These are phyloP conservation scores for Epizoanthus stellaris DNA, from an alignment of 92 coral and sea anemone species.

Conservation along the genomic window DNA sequence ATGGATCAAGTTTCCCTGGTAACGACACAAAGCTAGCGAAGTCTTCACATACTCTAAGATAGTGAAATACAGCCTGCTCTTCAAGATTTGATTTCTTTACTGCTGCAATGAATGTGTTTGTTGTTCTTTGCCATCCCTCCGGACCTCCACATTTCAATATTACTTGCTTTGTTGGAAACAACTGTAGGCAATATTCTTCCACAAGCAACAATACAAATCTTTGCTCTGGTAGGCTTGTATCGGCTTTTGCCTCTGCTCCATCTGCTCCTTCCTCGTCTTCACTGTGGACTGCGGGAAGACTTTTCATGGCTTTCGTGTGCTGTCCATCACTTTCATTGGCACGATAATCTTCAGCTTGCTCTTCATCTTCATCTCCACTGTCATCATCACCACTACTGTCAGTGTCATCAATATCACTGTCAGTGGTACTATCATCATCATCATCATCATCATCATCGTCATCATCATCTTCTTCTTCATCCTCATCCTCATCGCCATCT, in stretches of 20 bases:
- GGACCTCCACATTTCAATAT: conserved; percentile 55
- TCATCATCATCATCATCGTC: background rate
- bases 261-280: too few relatives aligned
- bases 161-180: conserved; percentile 73
- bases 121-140: conserved; percentile 68
- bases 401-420: background rate
- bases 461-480: background rate
- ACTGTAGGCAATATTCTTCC: conserved; percentile 50
- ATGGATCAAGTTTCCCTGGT: conserved; percentile 43
- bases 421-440: background rate
- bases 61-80: conserved; percentile 73
- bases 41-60: conserved; percentile 86
- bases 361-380: background rate
- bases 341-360: too few relatives aligned
- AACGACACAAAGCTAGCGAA: conserved; percentile 63
- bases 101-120: conserved; percentile 46
- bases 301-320: too few relatives aligned
- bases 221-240: too few relatives aligned
- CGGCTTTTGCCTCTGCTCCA: too few relatives aligned
- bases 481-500: background rate
- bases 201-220: too few relatives aligned
- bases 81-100: conserved; percentile 62
- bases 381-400: background rate
- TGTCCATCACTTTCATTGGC: too few relatives aligned
- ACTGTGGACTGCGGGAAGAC: too few relatives aligned